Base-by-base conservation (phyloP, 2,888 invertebrate genomes). In the Zeuzera pyrina region DNA sequence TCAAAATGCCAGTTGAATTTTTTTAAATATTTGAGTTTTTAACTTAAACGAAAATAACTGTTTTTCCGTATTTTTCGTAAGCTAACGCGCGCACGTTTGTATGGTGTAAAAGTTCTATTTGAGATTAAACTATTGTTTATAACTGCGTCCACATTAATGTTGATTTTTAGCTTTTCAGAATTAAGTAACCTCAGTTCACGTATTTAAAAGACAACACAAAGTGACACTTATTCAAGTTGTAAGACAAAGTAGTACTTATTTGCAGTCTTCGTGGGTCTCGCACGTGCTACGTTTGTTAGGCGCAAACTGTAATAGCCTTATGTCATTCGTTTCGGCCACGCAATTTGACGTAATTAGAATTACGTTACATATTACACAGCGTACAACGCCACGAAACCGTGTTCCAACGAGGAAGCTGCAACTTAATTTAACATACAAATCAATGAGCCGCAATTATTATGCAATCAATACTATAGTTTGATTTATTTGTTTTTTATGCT, bases 321-420 rank as follows among this genome's bases (percentile, higher is more conserved):
- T 79, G 70, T 79, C 78, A 81, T 64, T 79, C 78, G 81, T 64
- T 72, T 68, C 39, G 55, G 39, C 69, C 77, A 79, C 77, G 78
- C 70, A 69, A 68, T 66, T 73, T 68, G 64, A 72, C 64, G 79
- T 78, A 77, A 79, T 77, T 69, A 64, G 49, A 58, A 67, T 71
- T n/a, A n/a, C n/a, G n/a, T 77, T 73, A 76, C 70, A 69, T 69
- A 67, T n/a, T 58, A 43, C 23, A 57, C 44, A 43, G 45, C 51
- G 51, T 52, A 38, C 40, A 44, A 45, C 47, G 42, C 46, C 47
- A 39, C 64, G 61, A 57, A 65, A 57, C 49, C 55, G 37, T 31
- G 41, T 41, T 38, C 51, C 40, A 49, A 59, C 55, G 47, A 55
- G 59, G 57, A 67, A 57, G 55, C 56, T 23, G 33, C 41, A 42